A percentile compares a stretch with the other conserved stretches of the same genome.
Evolutionary conservation across 2,113 vertebrate species (phyloP).

Genomic region (Chloroceryle aenea): DNA sequence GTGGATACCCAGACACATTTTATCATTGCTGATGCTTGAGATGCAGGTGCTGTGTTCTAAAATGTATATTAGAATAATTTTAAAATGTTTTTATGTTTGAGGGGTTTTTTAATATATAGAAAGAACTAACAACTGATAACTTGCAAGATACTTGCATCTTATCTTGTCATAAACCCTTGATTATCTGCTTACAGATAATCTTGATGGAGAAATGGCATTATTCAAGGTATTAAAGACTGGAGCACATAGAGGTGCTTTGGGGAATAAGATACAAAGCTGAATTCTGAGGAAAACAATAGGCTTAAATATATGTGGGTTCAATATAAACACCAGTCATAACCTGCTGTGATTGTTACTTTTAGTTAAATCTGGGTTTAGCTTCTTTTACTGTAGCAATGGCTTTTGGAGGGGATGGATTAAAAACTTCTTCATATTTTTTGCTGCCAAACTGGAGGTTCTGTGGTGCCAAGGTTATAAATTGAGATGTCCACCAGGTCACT

Average conservation of each 20-base stretch:
- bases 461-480: background rate
- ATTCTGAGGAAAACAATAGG: background rate
- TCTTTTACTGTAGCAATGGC: background rate
- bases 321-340: background rate
- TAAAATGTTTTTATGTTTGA: background rate
- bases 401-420: background rate
- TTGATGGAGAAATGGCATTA: background rate
- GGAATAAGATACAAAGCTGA: background rate
- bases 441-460: background rate
- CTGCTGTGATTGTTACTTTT: background rate
- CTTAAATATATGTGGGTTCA: background rate
- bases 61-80: background rate
- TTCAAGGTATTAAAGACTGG: background rate
- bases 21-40: background rate
- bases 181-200: background rate
- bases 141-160: background rate
- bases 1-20: background rate
- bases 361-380: background rate
- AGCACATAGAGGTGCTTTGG: background rate
- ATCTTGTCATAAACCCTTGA: background rate
- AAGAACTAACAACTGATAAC: background rate
- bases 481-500: background rate
- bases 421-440: background rate
- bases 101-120: too few relatives aligned
- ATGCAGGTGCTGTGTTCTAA: background rate